Percentiles rank a stretch among this genome's conserved stretches.
phyloP scores from a whole-genome alignment of 53 echinoderm and acorn worm species.

The Zoroaster sp. region DNA sequence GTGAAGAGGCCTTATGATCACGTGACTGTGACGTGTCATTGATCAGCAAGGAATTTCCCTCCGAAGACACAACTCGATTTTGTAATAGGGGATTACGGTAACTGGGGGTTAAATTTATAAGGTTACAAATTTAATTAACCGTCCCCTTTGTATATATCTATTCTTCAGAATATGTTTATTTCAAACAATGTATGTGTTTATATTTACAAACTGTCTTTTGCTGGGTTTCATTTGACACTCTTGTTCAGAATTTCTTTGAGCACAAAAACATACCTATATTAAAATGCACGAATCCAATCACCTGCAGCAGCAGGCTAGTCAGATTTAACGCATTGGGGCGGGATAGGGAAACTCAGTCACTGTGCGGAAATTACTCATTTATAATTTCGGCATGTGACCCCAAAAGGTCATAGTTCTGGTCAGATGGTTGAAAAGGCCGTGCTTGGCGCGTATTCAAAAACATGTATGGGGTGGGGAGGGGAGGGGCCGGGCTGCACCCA shows the following conservation, averaged over 20 bases:
- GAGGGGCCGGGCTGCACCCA: no score
- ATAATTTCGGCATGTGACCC: no score
- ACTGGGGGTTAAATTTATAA: background rate
- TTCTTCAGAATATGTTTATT: background rate
- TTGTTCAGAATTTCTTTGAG: background rate
- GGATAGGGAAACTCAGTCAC: background rate
- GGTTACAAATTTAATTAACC: background rate
- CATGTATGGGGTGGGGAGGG: no score
- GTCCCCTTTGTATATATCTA: no score
- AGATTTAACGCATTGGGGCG: background rate
- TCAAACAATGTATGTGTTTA: background rate
- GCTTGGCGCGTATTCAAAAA: no score
- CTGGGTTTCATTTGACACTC: no score
- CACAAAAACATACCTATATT: background rate
- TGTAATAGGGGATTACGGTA: background rate
- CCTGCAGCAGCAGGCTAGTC: background rate
- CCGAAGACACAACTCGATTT: background rate
- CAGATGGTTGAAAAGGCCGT: no score
- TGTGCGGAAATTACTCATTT: conserved; percentile 45
- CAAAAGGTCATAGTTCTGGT: no score
- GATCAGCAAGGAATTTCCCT: conserved; percentile 36
- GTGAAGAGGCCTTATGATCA: conserved; percentile 10
- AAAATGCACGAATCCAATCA: background rate
- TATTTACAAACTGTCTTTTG: no score
- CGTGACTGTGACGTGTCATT: conserved; percentile 45